Evolutionary conservation across 2,888 invertebrate genomes (phyloP).

Genomic region (Geophilus truncorum): DNA sequence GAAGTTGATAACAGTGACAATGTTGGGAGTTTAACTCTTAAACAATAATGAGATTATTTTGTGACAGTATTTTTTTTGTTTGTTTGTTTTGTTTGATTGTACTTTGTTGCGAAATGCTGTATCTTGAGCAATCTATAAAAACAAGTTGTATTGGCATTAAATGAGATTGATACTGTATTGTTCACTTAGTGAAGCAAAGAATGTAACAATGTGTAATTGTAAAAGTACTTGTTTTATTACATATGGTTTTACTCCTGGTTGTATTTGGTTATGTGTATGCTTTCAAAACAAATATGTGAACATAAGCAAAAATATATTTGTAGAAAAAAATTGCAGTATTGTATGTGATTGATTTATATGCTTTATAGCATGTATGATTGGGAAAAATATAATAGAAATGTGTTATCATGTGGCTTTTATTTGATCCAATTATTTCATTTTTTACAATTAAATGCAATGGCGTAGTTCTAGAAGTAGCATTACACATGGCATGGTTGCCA

Average conservation of each 20-base stretch:
- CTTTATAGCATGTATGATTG: slow-evolving; percentile 22
- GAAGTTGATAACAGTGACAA: neutral
- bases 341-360: slow-evolving; percentile 7
- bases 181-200: neutral
- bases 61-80: neutral
- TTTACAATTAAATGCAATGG: no score
- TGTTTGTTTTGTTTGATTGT: neutral
- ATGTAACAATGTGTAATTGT: slow-evolving; percentile 4
- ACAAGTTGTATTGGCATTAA: neutral
- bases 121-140: neutral
- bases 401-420: neutral
- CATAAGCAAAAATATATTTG: neutral
- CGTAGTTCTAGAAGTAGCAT: no score
- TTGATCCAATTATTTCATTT: neutral
- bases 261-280: neutral
- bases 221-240: neutral
- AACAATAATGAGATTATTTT: neutral
- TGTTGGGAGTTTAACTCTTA: neutral
- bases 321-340: slow-evolving; percentile 13
- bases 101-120: neutral
- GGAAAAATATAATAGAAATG: slow-evolving; percentile 11
- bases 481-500: no score
- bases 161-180: neutral
- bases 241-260: slow-evolving; percentile 15
- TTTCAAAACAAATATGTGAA: neutral